Evolutionary conservation across 2,888 invertebrate genomes (phyloP).

Genomic region (Chaetoderma sp.): DNA sequence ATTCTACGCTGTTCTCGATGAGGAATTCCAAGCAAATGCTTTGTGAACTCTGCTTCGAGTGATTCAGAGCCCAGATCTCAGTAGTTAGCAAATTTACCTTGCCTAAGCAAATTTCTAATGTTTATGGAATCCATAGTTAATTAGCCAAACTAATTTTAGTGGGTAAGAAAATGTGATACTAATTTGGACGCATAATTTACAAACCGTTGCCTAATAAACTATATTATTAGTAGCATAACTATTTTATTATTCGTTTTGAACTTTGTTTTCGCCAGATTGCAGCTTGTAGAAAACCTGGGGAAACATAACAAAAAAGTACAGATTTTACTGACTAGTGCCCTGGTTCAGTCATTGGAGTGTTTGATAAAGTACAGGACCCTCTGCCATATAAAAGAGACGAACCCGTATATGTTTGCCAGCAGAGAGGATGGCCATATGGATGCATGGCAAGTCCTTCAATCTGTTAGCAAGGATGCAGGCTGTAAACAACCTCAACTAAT

Average conservation of each 20-base stretch:
- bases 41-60: too few species aligned
- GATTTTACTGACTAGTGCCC: conserved; percentile 1
- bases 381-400: neutral
- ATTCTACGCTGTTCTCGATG: too few species aligned
- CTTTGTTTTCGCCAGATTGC: neutral
- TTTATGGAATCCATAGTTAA: too few species aligned
- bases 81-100: too few species aligned
- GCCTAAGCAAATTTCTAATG: too few species aligned
- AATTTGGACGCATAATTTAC: too few species aligned
- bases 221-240: too few species aligned
- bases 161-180: too few species aligned
- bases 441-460: conserved; percentile 2
- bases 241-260: neutral
- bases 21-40: too few species aligned
- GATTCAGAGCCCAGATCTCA: too few species aligned
- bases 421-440: neutral
- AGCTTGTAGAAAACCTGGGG: conserved; percentile 11
- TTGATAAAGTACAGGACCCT: neutral
- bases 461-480: neutral
- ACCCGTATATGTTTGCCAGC: conserved; percentile 12
- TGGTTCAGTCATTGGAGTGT: neutral
- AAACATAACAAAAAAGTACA: conserved; percentile 13
- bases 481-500: conserved; percentile 7
- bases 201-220: too few species aligned
- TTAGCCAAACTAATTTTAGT: too few species aligned